Conservation (phyloP, 2,113 vertebrate species). For the Thryonomys swinderianus region DNA sequence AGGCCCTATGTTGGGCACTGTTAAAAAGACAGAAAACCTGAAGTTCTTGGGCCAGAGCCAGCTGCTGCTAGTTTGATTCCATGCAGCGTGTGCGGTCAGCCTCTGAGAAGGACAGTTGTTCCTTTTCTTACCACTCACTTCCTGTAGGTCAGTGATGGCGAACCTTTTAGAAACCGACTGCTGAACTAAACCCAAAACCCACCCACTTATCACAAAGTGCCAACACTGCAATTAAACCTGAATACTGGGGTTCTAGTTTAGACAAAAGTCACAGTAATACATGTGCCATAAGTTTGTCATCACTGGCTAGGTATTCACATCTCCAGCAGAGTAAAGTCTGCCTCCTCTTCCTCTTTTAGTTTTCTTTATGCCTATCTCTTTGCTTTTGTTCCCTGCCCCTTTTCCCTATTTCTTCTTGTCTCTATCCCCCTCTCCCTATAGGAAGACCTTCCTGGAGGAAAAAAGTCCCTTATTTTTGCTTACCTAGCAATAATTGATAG, state of each 20-base stretch:
- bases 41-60: not conserved
- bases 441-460: slow-evolving; percentile 41
- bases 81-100: not conserved
- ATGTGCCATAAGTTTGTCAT: not conserved
- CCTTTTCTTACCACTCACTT: not conserved
- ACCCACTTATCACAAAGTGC: not conserved
- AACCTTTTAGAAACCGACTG: not conserved
- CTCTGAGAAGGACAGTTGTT: not conserved
- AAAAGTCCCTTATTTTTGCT: not conserved
- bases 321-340: not conserved
- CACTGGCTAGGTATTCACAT: not conserved
- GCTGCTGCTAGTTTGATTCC: not conserved
- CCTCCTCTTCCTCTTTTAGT: not conserved
- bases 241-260: not conserved
- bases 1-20: not conserved
- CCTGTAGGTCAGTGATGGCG: not conserved
- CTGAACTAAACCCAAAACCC: not conserved
- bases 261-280: not conserved
- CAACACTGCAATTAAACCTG: not conserved
- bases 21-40: not conserved
- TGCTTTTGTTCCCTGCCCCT: not conserved
- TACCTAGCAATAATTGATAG: not conserved
- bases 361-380: not conserved
- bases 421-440: not conserved
- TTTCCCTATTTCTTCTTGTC: not conserved